Percentiles rank a stretch among this genome's conserved stretches.
These are phyloP conservation scores for Clarias pachynema DNA, from an alignment of 2,797 vertebrate genomes.

Conservation along the genomic window DNA sequence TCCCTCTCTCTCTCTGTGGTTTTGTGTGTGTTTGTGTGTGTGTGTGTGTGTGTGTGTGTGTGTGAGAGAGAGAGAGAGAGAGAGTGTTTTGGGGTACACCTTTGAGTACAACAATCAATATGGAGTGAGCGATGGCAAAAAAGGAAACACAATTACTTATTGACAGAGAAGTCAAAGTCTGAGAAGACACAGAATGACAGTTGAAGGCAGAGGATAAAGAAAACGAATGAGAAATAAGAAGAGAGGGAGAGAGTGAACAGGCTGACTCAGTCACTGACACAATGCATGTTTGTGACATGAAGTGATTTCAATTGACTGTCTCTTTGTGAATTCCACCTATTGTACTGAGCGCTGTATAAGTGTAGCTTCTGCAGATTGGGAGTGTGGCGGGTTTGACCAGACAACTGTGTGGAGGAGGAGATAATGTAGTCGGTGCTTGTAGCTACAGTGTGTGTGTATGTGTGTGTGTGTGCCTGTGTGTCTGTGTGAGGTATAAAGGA, in stretches of 20 bases:
- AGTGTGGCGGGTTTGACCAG: constrained; percentile 20
- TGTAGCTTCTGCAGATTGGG: neutral
- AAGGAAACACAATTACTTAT: constrained; percentile 79
- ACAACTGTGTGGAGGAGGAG: constrained; percentile 16
- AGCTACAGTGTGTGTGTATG: constrained; percentile 18
- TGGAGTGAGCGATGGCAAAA: constrained; percentile 64
- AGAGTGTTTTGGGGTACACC: constrained; percentile 70
- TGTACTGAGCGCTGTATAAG: constrained; percentile 28
- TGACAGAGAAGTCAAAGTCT: constrained; percentile 79
- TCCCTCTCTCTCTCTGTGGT: neutral
- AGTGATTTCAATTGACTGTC: constrained; percentile 30
- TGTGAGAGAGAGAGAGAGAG: constrained; percentile 75
- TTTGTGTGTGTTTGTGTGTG: constrained; percentile 64
- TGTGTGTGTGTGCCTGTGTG: constrained; percentile 27
- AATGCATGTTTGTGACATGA: constrained; percentile 38
- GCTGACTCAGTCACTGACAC: constrained; percentile 44
- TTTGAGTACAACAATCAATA: constrained; percentile 78
- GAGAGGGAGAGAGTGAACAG: constrained; percentile 42
- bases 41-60: constrained; percentile 77
- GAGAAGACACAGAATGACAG: constrained; percentile 71
- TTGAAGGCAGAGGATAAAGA: constrained; percentile 60
- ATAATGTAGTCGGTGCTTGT: constrained; percentile 27
- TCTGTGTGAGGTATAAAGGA: constrained; percentile 47
- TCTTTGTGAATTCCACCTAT: constrained; percentile 35
- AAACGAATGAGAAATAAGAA: constrained; percentile 22